These are phyloP conservation scores for Asobara japonica DNA, from an alignment of 1,140 invertebrate species.

Conservation along the genomic window DNA sequence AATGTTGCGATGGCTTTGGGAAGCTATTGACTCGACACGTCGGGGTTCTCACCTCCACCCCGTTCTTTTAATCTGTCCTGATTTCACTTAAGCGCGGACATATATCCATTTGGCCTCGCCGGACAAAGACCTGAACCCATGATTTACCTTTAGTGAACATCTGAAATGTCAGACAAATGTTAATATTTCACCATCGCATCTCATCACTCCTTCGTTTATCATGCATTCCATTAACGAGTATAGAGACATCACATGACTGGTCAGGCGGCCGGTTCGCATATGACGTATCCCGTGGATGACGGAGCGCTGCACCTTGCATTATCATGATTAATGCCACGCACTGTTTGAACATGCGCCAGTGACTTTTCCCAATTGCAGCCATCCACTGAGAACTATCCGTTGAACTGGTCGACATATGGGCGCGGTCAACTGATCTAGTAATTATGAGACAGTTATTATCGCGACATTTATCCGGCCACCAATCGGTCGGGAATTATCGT, in stretches of 20 bases:
- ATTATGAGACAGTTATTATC: background rate
- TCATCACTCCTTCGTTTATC: background rate
- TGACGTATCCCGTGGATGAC: background rate
- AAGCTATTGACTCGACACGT: too few species aligned
- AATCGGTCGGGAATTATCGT: background rate
- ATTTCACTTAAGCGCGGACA: too few species aligned
- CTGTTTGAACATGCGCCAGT: background rate
- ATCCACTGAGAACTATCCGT: background rate
- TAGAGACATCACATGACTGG: background rate
- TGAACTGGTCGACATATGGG: background rate
- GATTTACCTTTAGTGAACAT: background rate
- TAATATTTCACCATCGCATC: background rate
- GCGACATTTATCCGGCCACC: background rate
- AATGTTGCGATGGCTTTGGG: too few species aligned
- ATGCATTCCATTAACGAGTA: background rate
- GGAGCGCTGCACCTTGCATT: background rate
- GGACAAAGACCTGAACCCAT: too few species aligned
- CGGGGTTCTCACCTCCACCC: too few species aligned
- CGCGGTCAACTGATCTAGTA: background rate
- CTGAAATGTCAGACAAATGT: background rate
- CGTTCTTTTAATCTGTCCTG: too few species aligned
- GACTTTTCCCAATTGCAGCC: background rate
- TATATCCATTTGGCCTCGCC: too few species aligned
- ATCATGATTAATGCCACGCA: background rate
- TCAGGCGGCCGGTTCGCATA: background rate